phyloP scores from a whole-genome alignment of 2,888 invertebrate species.

The Parascotia fuliginaria region DNA sequence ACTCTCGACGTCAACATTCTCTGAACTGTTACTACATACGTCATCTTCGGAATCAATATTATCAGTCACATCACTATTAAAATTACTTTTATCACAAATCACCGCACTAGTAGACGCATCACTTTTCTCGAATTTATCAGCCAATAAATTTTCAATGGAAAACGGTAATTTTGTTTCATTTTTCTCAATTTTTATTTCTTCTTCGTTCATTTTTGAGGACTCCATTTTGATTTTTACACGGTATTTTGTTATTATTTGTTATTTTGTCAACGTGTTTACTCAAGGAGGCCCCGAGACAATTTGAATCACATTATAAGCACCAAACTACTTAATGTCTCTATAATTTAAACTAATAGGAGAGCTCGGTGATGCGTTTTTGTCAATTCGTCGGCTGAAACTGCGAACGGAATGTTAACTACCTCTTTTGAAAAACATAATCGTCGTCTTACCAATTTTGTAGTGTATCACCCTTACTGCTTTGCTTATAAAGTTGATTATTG shows the following conservation, averaged over 20 bases:
- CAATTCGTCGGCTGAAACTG: slow-evolving; percentile 76
- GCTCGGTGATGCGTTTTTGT: slow-evolving; percentile 80
- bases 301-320: slow-evolving; percentile 43
- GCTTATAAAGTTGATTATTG: slow-evolving; percentile 48
- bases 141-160: slow-evolving; percentile 75
- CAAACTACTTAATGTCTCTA: slow-evolving; percentile 39
- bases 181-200: slow-evolving; percentile 62
- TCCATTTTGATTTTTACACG: slow-evolving; percentile 30
- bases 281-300: slow-evolving; percentile 35
- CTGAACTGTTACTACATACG: slow-evolving; percentile 65
- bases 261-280: slow-evolving; percentile 43
- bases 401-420: slow-evolving; percentile 75
- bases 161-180: slow-evolving; percentile 68
- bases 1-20: slow-evolving; percentile 75
- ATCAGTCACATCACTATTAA: slow-evolving; percentile 50
- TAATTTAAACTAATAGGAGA: slow-evolving; percentile 77
- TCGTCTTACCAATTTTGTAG: slow-evolving; percentile 26
- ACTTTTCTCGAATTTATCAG: slow-evolving; percentile 64
- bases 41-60: slow-evolving; percentile 63
- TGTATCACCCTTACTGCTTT: slow-evolving; percentile 35
- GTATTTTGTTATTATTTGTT: slow-evolving; percentile 17
- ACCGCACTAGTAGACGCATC: slow-evolving; percentile 48
- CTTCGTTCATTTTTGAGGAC: slow-evolving; percentile 53
- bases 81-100: slow-evolving; percentile 34
- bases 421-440: slow-evolving; percentile 73